Evolutionary conservation across 1,140 invertebrate genomes (phyloP), one percentile per base, ranked within the genome.

Genomic region (Galendromus occidentalis): DNA sequence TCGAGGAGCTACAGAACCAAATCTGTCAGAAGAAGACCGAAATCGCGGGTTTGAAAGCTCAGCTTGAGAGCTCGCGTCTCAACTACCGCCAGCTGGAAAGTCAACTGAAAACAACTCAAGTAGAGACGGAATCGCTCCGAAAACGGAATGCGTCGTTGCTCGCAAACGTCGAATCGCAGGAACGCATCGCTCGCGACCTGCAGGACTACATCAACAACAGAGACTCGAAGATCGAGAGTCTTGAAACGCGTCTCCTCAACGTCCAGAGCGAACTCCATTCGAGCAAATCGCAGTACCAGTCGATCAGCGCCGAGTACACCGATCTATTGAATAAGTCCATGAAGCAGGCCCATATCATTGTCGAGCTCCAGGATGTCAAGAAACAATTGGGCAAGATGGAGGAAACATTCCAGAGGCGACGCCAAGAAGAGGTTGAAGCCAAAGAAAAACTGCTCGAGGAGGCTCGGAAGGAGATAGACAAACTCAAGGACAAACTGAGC

Each of bases 281-380:
- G 4, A 39, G 33, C 33, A 39, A 39, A 39, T 39, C 33, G 4
- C 33, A 39, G 33, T 39, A 6, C 4, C 33, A 39, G 33, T 39
- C 33, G 9, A 39, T 39, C 33, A 39, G 9, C 33, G 33, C 33
- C 4, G 33, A 39, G 9, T 39, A 39, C 33, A 39, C 33, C 33
- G 33, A 39, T 39, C 33, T 39, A 4, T 4, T 39, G 33, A 39
- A 39, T 9, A 39, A 39, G 33, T 39, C 33, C 33, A 39, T 39
- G 33, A 39, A 39, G 9, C 33, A 39, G 33, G 4, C 4, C 17
- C 51, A 59, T 25, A 33, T 59, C 25, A 59, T 59, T 59, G 25
- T 59, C 2, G 51, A 59, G 51, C 33, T 59, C 51, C 51, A 59
- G 33, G 51, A 59, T 14, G 33, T 59, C 17, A 59, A 59, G 22